phyloP scores from a whole-genome alignment of 1,140 invertebrate genomes.

The Calycopis cecrops region DNA sequence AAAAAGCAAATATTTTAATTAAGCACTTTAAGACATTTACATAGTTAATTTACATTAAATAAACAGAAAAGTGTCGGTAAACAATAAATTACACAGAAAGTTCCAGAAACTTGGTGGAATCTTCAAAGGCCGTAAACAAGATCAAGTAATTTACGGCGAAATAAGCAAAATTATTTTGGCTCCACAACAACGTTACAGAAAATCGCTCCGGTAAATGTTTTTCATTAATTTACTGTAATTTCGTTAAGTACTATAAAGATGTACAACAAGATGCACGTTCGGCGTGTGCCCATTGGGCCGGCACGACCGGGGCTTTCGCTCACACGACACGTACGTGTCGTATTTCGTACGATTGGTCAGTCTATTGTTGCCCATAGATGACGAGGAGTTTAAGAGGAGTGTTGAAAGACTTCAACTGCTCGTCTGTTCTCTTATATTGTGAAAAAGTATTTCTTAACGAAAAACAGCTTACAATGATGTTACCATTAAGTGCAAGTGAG shows the following conservation, averaged over 20 bases:
- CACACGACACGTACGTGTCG: too few species aligned
- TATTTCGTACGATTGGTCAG: too few species aligned
- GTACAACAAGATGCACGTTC: too few species aligned
- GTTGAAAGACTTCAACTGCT: too few species aligned
- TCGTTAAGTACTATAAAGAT: slow-evolving; percentile 8
- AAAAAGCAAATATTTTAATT: slow-evolving; percentile 21
- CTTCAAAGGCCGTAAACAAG: slow-evolving; percentile 68
- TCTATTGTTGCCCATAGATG: too few species aligned
- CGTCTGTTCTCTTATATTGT: too few species aligned
- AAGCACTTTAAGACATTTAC: slow-evolving; percentile 35
- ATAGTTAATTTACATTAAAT: slow-evolving; percentile 50
- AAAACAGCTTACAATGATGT: too few species aligned
- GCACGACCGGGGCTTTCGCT: too few species aligned
- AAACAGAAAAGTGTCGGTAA: slow-evolving; percentile 61
- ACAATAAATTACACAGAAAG: slow-evolving; percentile 71
- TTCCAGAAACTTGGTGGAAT: slow-evolving; percentile 65
- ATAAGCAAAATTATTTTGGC: slow-evolving; percentile 66
- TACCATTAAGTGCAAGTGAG: too few species aligned
- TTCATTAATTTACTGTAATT: slow-evolving; percentile 10
- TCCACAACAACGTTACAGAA: slow-evolving; percentile 47
- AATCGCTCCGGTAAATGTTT: slow-evolving; percentile 32
- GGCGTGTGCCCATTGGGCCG: too few species aligned
- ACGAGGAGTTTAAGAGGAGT: too few species aligned
- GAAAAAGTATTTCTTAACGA: too few species aligned
- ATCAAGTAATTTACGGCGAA: slow-evolving; percentile 71